A percentile compares a stretch with the other conserved stretches of the same genome.
Evolutionary conservation across 2,888 invertebrate genomes (phyloP).

Genomic region (Metacarcinus magister): DNA sequence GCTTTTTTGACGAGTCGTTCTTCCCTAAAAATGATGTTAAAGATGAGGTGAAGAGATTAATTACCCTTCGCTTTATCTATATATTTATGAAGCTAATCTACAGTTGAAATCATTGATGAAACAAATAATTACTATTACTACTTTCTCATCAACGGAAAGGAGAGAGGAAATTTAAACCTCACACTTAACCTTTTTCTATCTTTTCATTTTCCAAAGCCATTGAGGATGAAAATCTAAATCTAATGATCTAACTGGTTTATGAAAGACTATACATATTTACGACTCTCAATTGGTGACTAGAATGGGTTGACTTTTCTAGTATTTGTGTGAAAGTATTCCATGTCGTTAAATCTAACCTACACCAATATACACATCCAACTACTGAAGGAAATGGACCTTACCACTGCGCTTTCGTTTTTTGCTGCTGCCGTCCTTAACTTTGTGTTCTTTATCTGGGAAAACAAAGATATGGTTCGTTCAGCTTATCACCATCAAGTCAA

Average conservation of each 20-base stretch:
- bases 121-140: background rate
- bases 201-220: too few relatives aligned
- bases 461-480: background rate
- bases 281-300: too few relatives aligned
- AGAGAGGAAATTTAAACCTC: background rate
- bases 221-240: too few relatives aligned
- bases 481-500: background rate
- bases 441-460: constrained; percentile 58
- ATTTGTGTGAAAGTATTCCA: background rate
- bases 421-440: constrained; percentile 47
- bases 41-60: background rate
- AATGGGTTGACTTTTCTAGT: too few relatives aligned
- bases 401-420: constrained; percentile 63
- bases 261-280: too few relatives aligned
- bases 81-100: background rate
- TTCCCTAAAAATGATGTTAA: background rate
- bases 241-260: too few relatives aligned
- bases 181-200: too few relatives aligned
- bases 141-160: background rate
- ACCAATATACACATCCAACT: background rate
- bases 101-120: background rate
- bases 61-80: background rate
- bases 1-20: constrained; percentile 50
- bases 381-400: background rate
- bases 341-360: background rate